Evolutionary conservation across 64 coral and sea anemone genomes (phyloP), one percentile per base, ranked within the genome.

Genomic region (Stichodactyla helianthus): DNA sequence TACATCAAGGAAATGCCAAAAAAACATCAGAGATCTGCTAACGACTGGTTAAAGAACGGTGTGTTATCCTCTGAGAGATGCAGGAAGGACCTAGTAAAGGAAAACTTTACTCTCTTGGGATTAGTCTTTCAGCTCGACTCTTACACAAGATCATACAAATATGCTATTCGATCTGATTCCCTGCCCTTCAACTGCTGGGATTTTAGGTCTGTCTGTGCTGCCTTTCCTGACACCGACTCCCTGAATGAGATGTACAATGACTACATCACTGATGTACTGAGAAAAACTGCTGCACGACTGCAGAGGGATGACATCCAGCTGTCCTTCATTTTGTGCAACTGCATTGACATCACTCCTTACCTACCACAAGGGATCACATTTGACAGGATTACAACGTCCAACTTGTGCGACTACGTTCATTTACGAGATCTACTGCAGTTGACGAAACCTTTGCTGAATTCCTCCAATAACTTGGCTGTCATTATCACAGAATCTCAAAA

Each of bases 341-440:
- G 83, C 31, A 79, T 28, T 64, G 89, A 91, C 16, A 54, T 91
- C 11, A 19, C 84, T 27, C 70, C 19, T 9, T 86, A 62, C 50
- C 58, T 86, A 60, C 83, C 70, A 20, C 31, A 58, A 55, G 84
- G 61, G 0, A 20, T 77, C 50, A 91, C 51, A 64, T 91, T 31
- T 54, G 89, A 91, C 50, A 70, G 89, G 9, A 85, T 91, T 51
- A 79, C 74, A 6, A 91, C 84, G 17, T 91, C 89, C 50, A 91
- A 91, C 61, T 52, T 91, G 23, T 77, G 71, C 8, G 89, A 91
- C 15, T 91, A 26, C 15, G 55, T 86, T 44, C 76, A 67, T 5
- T 23, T 91, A 53, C 10, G 68, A 14, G 20, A 26, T 0, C 55
- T 91, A 0, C 61, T 91, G 19, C 28, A 64, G 19, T 67, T 28